Evolutionary conservation across 2,113 vertebrate genomes (phyloP), one percentile per base, ranked within the genome.

Genomic region (Atlantisia rogersi): DNA sequence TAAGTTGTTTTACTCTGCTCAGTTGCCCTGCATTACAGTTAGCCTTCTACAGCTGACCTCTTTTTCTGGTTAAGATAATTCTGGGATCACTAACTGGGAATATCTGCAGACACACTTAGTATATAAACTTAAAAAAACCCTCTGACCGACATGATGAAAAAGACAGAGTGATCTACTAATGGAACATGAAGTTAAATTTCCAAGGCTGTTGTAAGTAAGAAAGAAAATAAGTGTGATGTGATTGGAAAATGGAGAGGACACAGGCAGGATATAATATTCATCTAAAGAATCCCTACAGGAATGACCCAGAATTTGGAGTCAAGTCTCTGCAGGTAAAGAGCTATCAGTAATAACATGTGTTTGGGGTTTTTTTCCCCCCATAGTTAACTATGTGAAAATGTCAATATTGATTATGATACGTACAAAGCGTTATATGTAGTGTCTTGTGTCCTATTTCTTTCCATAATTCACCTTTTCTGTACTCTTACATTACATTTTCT

Each of bases 21-120:
- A 64, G 37, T 6, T 28, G 32, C 24, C 21, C 6, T 52, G 6
- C 0, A 0, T 16, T 46, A 8, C 39, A 55, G 18, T 42, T 42
- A 24, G 10, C 24, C 65, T 84, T 35, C 44, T 15, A 65, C 5
- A 89, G 17, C 26, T n/a, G 26, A 63, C 39, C 8, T 26, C 17
- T 15, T 53, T 37, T 53, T 37, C 50, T 77, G 14, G 64, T 24
- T 24, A 65, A 26, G 64, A 42, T 4, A 35, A 40, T 53, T 74
- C 46, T 32, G 24, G 35, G 15, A 74, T 59, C 14, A 13, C 53
- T 86, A 50, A 42, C 31, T 71, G 31, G 10, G 10, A 74, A 21
- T 32, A 87, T 32, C 40, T 78, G 37, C 44, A 94, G 64, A 62
- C 15, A 70, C 25, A 15, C 21, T 58, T 44, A 50, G 26, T 32